Evolutionary conservation across 2,888 invertebrate genomes (phyloP), one percentile per base, ranked within the genome.

Genomic region (Sisyra terminalis): DNA sequence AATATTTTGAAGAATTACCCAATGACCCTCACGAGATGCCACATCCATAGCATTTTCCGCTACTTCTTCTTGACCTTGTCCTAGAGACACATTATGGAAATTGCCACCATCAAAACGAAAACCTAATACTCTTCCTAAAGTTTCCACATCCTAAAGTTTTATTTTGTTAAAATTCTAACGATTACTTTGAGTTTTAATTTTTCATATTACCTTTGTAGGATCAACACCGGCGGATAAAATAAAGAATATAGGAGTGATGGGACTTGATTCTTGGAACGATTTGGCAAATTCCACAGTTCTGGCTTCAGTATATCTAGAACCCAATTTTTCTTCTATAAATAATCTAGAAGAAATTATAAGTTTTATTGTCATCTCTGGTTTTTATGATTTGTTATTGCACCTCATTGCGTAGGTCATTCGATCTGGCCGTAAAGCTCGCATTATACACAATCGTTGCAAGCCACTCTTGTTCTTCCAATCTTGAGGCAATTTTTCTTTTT

Each of bases 181-280:
- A n/a, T 34, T n/a, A n/a, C n/a, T n/a, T n/a, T n/a, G n/a, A n/a
- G n/a, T n/a, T n/a, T n/a, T n/a, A n/a, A n/a, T n/a, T n/a, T n/a
- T 24, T 24, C 24, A 15, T 14, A n/a, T 29, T 15, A 75, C 77
- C 66, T 89, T 90, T 1, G 93, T 64, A 0, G 94, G 94, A 64
- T 94, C 90, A 1, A 94, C 93, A 37, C 94, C 94, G 1, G 93
- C 80, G 0, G 93, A 94, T 3, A 94, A 68, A 49, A 94, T 92
- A 61, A 94, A 94, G 66, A 94, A 93, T 48, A 90, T 76, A 1
- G 93, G 88, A 0, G 89, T 92, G 8, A 75, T 74, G 3, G 81
- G 70, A 47, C 81, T 84, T 29, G 85, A 81, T 61, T 94, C 93
- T 57, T 82, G 77, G 56, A 72, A 92, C 0, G 92, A 90, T 56